Conservation (phyloP, 1,140 invertebrate genomes). For the Macrostomum lignano region DNA sequence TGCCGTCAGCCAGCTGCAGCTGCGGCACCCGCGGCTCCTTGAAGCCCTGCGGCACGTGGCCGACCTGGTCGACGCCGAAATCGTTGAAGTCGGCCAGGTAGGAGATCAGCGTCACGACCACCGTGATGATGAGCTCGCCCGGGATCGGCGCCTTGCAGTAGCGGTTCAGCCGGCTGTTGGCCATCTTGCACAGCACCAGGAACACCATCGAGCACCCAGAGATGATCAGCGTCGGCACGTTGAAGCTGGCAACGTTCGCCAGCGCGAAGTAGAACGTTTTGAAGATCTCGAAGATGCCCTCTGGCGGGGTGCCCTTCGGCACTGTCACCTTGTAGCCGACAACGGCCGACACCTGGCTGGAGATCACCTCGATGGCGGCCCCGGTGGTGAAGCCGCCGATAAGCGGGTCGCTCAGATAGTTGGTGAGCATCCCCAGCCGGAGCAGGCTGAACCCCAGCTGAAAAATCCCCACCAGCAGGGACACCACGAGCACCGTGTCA, state of each 20-base stretch:
- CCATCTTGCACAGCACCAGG: neutral
- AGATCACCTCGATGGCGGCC: conserved; percentile 55
- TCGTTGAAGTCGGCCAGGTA: neutral
- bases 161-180: neutral
- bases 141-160: neutral
- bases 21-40: neutral
- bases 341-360: conserved; percentile 58
- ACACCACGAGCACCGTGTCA: neutral
- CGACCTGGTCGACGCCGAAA: neutral
- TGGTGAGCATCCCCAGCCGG: conserved; percentile 47
- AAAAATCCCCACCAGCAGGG: conserved; percentile 3
- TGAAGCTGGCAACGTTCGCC: neutral
- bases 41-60: neutral
- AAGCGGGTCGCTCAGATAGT: conserved; percentile 55
- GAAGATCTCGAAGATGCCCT: neutral
- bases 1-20: conserved; percentile 16
- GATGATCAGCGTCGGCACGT: neutral
- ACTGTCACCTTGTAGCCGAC: conserved; percentile 39
- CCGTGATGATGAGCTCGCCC: neutral
- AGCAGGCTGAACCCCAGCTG: conserved; percentile 50
- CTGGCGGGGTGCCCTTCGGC: neutral
- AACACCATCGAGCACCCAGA: neutral
- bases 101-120: neutral
- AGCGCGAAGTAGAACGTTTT: neutral
- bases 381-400: conserved; percentile 68